These are phyloP conservation scores for Eupeodes corollae DNA, from an alignment of 1,140 invertebrate genomes.

Conservation along the genomic window DNA sequence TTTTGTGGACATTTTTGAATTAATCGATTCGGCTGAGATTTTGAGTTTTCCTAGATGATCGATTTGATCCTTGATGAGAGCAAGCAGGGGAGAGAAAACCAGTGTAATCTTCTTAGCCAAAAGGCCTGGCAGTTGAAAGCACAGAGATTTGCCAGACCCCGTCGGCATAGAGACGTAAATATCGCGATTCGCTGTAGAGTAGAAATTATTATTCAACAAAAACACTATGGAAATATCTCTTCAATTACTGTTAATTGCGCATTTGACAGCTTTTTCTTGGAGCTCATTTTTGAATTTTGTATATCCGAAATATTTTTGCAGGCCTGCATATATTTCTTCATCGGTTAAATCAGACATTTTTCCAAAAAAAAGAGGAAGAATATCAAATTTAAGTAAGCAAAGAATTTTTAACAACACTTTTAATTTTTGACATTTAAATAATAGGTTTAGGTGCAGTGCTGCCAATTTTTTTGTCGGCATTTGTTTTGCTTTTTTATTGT, in stretches of 20 bases:
- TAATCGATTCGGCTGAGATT: constrained; percentile 73
- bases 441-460: no score
- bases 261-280: constrained; percentile 24
- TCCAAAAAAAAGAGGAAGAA: no score
- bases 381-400: no score
- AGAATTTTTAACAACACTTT: no score
- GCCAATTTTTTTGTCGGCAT: no score
- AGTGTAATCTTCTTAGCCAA: constrained; percentile 63
- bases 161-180: constrained; percentile 84
- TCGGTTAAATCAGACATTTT: constrained; percentile 3
- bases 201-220: not conserved
- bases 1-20: constrained; percentile 67
- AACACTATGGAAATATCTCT: not conserved
- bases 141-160: constrained; percentile 91
- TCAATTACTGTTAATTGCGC: constrained; percentile 26
- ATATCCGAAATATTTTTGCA: constrained; percentile 25
- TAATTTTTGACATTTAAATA: no score
- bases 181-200: constrained; percentile 55
- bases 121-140: constrained; percentile 84
- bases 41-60: constrained; percentile 55
- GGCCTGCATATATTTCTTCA: constrained; percentile 10
- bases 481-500: no score
- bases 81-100: constrained; percentile 85
- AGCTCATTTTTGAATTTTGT: constrained; percentile 28
- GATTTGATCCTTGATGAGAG: constrained; percentile 75